These are phyloP conservation scores for Drosophila emarginata DNA, from an alignment of 2,888 invertebrate genomes.

Conservation along the genomic window DNA sequence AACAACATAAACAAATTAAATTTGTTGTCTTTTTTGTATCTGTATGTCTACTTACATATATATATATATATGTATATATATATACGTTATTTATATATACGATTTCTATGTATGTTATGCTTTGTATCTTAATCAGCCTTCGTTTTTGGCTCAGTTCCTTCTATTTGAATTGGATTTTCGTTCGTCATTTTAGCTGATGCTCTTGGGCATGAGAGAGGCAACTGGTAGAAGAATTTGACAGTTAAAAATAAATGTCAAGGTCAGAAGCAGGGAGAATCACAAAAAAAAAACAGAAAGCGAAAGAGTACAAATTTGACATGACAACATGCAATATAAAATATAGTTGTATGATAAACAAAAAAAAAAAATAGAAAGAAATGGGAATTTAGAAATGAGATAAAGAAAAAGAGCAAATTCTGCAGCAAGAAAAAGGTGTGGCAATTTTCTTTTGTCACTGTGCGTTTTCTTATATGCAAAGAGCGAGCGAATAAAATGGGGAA, in stretches of 20 bases:
- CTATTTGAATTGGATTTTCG: not conserved
- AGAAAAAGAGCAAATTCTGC: not conserved
- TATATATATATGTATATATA: slow-evolving; percentile 18
- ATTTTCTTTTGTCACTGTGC: slow-evolving; percentile 24
- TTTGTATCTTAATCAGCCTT: slow-evolving; percentile 2
- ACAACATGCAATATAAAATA: not conserved
- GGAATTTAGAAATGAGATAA: slow-evolving; percentile 10
- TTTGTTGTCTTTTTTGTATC: slow-evolving; percentile 4
- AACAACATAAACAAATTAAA: slow-evolving; percentile 16
- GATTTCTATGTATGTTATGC: no score
- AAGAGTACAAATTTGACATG: slow-evolving; percentile 7
- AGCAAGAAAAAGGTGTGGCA: slow-evolving; percentile 50
- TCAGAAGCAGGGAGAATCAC: slow-evolving; percentile 51
- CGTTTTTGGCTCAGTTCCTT: slow-evolving; percentile 1
- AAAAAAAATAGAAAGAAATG: slow-evolving; percentile 12
- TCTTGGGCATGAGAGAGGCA: slow-evolving; percentile 40
- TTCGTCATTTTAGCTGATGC: slow-evolving; percentile 17
- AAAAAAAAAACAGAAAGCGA: not conserved
- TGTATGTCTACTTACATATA: not conserved
- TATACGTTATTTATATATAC: slow-evolving; percentile 8
- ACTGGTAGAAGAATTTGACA: slow-evolving; percentile 60
- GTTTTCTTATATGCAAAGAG: not conserved
- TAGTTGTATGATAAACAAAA: slow-evolving; percentile 16
- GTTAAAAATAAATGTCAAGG: slow-evolving; percentile 81
- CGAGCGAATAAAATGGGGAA: not conserved